Evolutionary conservation across 1,140 invertebrate genomes (phyloP).

Genomic region (Ceratina australensis): DNA sequence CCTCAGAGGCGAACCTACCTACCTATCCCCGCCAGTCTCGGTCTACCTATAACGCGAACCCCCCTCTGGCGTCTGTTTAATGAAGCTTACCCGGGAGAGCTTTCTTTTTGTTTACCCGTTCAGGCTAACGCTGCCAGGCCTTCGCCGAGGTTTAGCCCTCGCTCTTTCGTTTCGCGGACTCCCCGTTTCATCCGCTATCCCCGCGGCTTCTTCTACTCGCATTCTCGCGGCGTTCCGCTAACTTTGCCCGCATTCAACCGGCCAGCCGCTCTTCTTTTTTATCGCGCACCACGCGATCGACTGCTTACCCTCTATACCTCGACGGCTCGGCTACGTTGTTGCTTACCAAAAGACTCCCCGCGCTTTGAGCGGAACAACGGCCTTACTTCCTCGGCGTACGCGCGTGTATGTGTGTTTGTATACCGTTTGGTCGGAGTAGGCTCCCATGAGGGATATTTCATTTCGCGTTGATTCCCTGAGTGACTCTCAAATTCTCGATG

Average conservation of each 20-base stretch:
- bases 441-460: constrained; percentile 1
- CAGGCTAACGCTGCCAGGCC: constrained; percentile 26
- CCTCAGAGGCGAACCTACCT: not conserved
- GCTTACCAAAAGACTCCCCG: constrained; percentile 40
- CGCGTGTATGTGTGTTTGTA: no score
- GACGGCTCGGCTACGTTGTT: constrained; percentile 14
- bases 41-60: constrained; percentile 54
- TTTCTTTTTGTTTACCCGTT: constrained; percentile 66
- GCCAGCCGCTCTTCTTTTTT: constrained; percentile 18
- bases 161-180: constrained; percentile 1
- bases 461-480: constrained; percentile 15
- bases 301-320: constrained; percentile 1
- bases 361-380: constrained; percentile 9
- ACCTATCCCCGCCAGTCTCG: constrained; percentile 2
- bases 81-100: constrained; percentile 73
- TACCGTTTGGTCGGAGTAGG: not conserved
- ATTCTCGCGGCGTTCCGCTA: not conserved
- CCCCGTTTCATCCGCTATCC: not conserved
- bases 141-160: no score
- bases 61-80: constrained; percentile 71
- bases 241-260: constrained; percentile 23
- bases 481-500: not conserved
- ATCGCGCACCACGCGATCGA: constrained; percentile 16
- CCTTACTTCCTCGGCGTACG: not conserved
- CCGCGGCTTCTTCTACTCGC: not conserved